Evolutionary conservation across 2,797 vertebrate species (phyloP), one percentile per base, ranked within the genome.

Genomic region (Sebastes hubbsi): DNA sequence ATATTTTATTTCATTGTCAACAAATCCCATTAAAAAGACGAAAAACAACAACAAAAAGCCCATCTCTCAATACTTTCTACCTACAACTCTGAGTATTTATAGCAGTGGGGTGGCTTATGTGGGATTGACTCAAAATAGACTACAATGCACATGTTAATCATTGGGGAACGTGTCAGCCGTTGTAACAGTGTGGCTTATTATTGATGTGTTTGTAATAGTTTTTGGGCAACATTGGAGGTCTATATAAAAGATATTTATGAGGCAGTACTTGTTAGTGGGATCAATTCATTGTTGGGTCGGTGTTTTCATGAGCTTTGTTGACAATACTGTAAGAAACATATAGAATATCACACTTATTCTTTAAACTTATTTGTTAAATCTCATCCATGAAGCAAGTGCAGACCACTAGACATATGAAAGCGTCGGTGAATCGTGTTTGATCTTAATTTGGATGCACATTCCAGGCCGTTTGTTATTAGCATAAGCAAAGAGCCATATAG

Each of bases 381-480:
- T 67, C n/a, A 71, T 32, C 0, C 24, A 29, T 62, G 14, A 72
- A 82, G 71, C 18, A 14, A 38, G 14, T 5, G 5, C 38, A 59
- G 27, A 74, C 52, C 14, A 38, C 20, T 22, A 24, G 6, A 6
- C 10, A 18, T 66, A 20, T 58, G 49, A 69, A 80, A 46, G 72
- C 61, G 8, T 38, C 11, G 7, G 16, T 72, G 49, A 63, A 72
- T 83, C 20, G 30, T n/a, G 8, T 58, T 79, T 80, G 56, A 72
- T 72, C 14, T 81, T 75, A 62, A 88, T 81, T 84, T 84, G 66
- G 58, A 88, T 70, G 67, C 78, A 84, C 67, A 80, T 83, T 85
- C 83, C 75, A 34, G 46, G 60, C 70, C 38, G 59, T 77, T 69
- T 79, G 55, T 68, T 76, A 63, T 85, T 60, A 77, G 63, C 76